Base-by-base conservation (phyloP, 2,888 invertebrate species). In the Phyto melanocephala region DNA sequence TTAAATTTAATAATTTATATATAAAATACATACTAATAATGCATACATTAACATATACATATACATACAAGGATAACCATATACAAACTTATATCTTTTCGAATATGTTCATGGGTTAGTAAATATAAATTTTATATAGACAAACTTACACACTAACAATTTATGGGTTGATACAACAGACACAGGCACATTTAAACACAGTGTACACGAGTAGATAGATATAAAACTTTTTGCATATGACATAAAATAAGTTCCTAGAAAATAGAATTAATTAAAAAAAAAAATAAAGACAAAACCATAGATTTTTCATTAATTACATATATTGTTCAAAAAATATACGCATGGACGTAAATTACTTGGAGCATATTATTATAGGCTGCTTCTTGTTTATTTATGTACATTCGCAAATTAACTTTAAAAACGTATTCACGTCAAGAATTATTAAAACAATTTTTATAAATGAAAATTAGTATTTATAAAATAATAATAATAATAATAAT, bases 1-100 rank as follows among this genome's bases (percentile, higher is more conserved):
- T 88, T 88, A 88, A 88, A 89, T 88, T 88, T 88, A 88, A 88
- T 88, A 89, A 88, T 88, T 88, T 87, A 88, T 89, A 86, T 86
- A 86, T 85, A 77, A 60, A 76, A 80, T 35, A 80, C 80, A 80
- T 62, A 70, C 58, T 45, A 22, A 75, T 47, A 76, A 65, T 37
- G 76, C 74, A 77, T 63, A 68, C 65, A 40, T 56, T 47, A 17
- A 80, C 22, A 74, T 37, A 35, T 22, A 13, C 35, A 42, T 13
- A 80, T 60, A 63, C 33, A 74, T 33, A 56, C 13, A 62, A 37
- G n/a, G 17, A 60, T 45, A 47, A 17, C 54, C 20, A 54, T 28
- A 62, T 60, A 50, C 5, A 42, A 22, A 24, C 33, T 45, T 33
- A 33, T 50, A 10, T 45, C 28, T n/a, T n/a, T n/a, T n/a, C n/a